Evolutionary conservation across 2,113 vertebrate genomes (phyloP), one percentile per base, ranked within the genome.

Genomic region (Lucifuga dentata): DNA sequence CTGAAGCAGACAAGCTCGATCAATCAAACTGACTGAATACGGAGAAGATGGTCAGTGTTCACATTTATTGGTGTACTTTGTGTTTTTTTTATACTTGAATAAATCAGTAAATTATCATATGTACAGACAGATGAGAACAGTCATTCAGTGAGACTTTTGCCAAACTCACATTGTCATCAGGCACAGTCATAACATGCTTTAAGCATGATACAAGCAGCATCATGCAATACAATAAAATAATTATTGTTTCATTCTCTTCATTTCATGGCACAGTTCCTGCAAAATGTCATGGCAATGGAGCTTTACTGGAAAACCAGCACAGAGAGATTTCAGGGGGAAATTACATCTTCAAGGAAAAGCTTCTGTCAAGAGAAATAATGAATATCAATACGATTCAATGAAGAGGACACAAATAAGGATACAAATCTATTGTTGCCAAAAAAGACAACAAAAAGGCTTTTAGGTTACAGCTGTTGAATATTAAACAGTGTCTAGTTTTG

Each of bases 151-250:
- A 5, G 7, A n/a, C 11, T 36, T 56, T 23, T 38, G 20, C 5
- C 36, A 17, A 5, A 48, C 35, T 5, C 17, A 11, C 24, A 9
- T 7, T 12, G 24, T 39, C 2, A 32, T 12, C 9, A 16, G 62
- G n/a, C 44, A 64, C 64, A 72, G 48, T 69, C 64, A 29, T 50
- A 3, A 38, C 51, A 50, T 67, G 68, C 63, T 60, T 62, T 76
- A 38, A 17, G n/a, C n/a, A n/a, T n/a, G n/a, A n/a, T n/a, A 46
- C 19, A 3, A 5, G 20, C 21, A 21, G 19, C 9, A 16, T 17
- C 52, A 29, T 29, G 38, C 21, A 46, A 20, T 10, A 20, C 16
- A n/a, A n/a, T n/a, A n/a, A n/a, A n/a, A n/a, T n/a, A n/a, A n/a
- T n/a, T n/a, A n/a, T n/a, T n/a, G n/a, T n/a, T n/a, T n/a, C 5